phyloP scores from a whole-genome alignment of 2,888 invertebrate genomes.

The Volucella zonaria region DNA sequence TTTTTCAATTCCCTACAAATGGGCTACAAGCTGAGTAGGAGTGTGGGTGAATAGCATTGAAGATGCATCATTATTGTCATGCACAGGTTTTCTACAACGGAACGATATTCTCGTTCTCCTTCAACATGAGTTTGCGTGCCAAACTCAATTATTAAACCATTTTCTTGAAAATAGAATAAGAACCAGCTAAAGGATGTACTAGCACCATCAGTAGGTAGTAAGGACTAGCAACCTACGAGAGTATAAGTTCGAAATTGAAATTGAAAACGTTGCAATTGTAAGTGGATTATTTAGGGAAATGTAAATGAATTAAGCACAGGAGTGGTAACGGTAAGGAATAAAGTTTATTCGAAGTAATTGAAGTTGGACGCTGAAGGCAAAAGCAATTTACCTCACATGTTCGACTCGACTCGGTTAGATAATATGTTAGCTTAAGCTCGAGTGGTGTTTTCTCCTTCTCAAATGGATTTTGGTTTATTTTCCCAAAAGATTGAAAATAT shows the following conservation, averaged over 20 bases:
- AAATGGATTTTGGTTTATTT: too few species aligned
- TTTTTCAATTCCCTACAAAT: constrained; percentile 12
- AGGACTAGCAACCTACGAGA: neutral
- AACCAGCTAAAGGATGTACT: constrained; percentile 56
- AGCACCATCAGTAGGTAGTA: too few species aligned
- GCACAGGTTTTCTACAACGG: constrained; percentile 20
- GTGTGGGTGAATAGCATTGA: constrained; percentile 14
- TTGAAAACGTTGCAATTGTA: constrained; percentile 70
- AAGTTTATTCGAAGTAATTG: constrained; percentile 66
- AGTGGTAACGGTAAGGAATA: constrained; percentile 50
- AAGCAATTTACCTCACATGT: constrained; percentile 64
- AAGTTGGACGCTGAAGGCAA: constrained; percentile 59
- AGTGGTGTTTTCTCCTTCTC: too few species aligned
- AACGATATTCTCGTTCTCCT: constrained; percentile 11
- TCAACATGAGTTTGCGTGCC: constrained; percentile 54
- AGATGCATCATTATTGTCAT: constrained; percentile 50
- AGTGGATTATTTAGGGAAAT: constrained; percentile 69
- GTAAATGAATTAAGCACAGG: constrained; percentile 65
- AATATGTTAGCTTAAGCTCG: too few species aligned
- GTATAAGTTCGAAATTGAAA: constrained; percentile 60
- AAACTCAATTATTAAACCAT: constrained; percentile 71
- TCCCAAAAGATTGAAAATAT: too few species aligned
- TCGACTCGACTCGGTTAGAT: neutral
- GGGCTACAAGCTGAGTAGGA: neutral
- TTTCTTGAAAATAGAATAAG: constrained; percentile 62